phyloP scores from a whole-genome alignment of 2,113 vertebrate species.

The Hippocampus barbouri region DNA sequence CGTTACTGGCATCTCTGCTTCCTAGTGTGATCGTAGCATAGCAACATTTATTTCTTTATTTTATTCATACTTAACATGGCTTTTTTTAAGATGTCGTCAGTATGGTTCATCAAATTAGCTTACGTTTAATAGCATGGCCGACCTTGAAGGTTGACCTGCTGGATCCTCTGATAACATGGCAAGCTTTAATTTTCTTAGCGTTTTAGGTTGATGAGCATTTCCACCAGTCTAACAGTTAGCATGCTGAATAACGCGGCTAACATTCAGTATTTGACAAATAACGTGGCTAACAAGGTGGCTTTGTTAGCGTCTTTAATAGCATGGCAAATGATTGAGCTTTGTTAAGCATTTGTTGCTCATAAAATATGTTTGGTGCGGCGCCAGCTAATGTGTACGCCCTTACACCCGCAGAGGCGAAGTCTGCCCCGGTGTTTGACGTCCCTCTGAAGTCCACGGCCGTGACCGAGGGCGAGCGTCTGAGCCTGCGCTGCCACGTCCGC shows the following conservation, averaged over 20 bases:
- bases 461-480: conserved; percentile 79
- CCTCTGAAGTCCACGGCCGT: conserved; percentile 78
- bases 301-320: not conserved
- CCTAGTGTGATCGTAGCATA: no score
- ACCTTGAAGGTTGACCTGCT: no score
- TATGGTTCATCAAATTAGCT: no score
- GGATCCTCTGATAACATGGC: no score
- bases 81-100: no score
- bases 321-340: not conserved
- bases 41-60: no score
- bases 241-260: no score
- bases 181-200: not conserved
- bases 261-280: not conserved
- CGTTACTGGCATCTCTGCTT: no score
- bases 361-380: not conserved
- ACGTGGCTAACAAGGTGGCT: not conserved
- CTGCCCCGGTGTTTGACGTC: conserved; percentile 86
- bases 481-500: conserved; percentile 83
- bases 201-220: not conserved
- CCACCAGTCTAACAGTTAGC: not conserved
- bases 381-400: not conserved
- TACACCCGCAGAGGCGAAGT: conserved; percentile 78
- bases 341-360: not conserved
- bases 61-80: no score
- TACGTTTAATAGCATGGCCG: no score